Base-by-base conservation (phyloP, 2,888 invertebrate species). In the Heliothis peltigera region DNA sequence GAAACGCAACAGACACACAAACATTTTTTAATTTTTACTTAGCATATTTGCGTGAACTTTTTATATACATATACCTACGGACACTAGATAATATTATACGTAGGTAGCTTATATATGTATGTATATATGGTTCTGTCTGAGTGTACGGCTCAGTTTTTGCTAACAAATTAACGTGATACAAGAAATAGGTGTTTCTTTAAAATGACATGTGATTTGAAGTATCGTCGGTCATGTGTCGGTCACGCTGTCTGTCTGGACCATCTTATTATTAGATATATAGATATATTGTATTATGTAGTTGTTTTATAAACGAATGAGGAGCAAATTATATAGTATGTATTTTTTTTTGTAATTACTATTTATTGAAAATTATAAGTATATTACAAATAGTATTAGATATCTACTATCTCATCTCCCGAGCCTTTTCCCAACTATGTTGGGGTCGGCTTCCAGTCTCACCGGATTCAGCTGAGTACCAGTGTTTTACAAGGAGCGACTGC, bases 181-280 rank as follows among this genome's bases (percentile, higher is more conserved):
- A 64, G 72, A 71, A 68, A 55, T 71, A 55, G 71, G 44, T 71
- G 64, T 64, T 44, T 42, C 22, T 43, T 12, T 32, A 17, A 39
- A 64, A 71, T 71, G 67, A 66, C 53, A 58, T 58, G 44, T 66
- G 59, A 49, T 58, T 52, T 49, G 22, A 44, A 21, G 53, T 72
- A 51, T 73, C 73, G 52, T 46, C 51, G 49, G 67, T 65, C 59
- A 59, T 8, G 12, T 18, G 4, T 42, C 46, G 47, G 52, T 53
- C 70, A 47, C 53, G 73, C 73, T 66, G 35, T 39, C 58, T 21
- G 53, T 19, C 25, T 49, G 7, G 25, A 15, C 22, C 39, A n/a
- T 46, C 53, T 53, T 10, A 43, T 39, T n/a, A n/a, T n/a, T n/a
- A 44, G 12, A 6, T 32, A 35, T n/a, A n/a, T n/a, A 32, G 32